phyloP scores from a whole-genome alignment of 2,113 vertebrate species.

The Cacatua alba region DNA sequence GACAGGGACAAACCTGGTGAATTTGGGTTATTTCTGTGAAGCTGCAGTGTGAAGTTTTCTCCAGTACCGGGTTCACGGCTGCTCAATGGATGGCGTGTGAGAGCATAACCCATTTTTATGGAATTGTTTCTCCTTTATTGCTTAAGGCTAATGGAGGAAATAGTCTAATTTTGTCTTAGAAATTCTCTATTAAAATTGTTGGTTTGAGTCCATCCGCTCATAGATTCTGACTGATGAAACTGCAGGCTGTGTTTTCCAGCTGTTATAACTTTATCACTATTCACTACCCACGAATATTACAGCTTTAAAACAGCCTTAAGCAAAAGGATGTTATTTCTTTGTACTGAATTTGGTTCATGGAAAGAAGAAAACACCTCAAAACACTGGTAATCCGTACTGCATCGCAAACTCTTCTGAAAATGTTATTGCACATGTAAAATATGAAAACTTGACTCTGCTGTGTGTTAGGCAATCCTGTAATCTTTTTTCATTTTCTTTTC shows the following conservation, averaged over 20 bases:
- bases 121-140: slow-evolving; percentile 69
- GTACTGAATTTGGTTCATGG: slow-evolving; percentile 66
- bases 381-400: slow-evolving; percentile 84
- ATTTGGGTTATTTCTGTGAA: background rate
- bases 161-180: slow-evolving; percentile 49
- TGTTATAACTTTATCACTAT: slow-evolving; percentile 57
- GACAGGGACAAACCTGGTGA: background rate
- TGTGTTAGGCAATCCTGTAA: slow-evolving; percentile 98
- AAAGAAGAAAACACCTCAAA: slow-evolving; percentile 57
- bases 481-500: slow-evolving; percentile 72
- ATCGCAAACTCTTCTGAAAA: slow-evolving; percentile 79
- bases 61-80: background rate
- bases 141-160: slow-evolving; percentile 72
- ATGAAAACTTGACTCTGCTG: slow-evolving; percentile 90
- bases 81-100: slow-evolving; percentile 39
- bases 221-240: slow-evolving; percentile 50
- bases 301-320: slow-evolving; percentile 80
- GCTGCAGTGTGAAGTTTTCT: background rate
- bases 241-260: slow-evolving; percentile 53
- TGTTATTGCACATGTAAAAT: slow-evolving; percentile 99
- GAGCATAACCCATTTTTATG: slow-evolving; percentile 49
- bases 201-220: slow-evolving; percentile 32
- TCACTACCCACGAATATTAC: slow-evolving; percentile 66
- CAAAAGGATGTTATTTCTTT: slow-evolving; percentile 75
- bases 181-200: slow-evolving; percentile 59